Base-by-base conservation (phyloP, 2,888 invertebrate species). In the Drosophila niveifrons region DNA sequence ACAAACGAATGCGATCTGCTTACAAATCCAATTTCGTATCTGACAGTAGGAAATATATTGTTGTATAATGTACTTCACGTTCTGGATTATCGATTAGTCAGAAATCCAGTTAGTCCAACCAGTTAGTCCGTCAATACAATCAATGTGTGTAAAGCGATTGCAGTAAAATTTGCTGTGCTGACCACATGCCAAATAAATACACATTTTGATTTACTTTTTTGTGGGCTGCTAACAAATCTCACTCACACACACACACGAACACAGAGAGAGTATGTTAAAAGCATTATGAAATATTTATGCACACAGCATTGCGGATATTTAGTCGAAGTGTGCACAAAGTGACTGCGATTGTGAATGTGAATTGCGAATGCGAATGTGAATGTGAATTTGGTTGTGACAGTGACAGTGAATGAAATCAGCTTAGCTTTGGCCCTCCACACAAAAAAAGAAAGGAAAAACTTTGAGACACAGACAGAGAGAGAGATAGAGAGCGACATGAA, bases 251-350 rank as follows among this genome's bases (percentile, higher is more conserved):
- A 17, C 17, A 23, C 23, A 23, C 23, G n/a, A n/a, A n/a, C n/a
- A n/a, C n/a, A n/a, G n/a, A n/a, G n/a, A 23, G 23, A 23, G 70
- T 52, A 41, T 68, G 64, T 70, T 66, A 57, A 78, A 75, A 84
- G 78, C 78, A 75, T 87, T 71, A 78, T 83, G 71, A 83, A 83
- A 89, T 89, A 83, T 83, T 89, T 84, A 83, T 89, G 87, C 70
- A 71, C 56, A 65, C 79, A 56, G 82, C 83, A 84, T 66, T 84
- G 83, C 83, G 89, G 89, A 81, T 76, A 69, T 77, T 72, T 63
- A 47, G 34, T 17, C 15, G 58, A 62, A 34, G 53, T 51, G 79
- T 57, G 64, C 61, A 63, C 50, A 64, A 64, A 55, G 58, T 51
- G 69, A 28, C 15, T 39, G 55, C 18, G 34, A 51, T 23, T 56